These are phyloP conservation scores for Atta colombica DNA, from an alignment of 1,140 invertebrate genomes.

Conservation along the genomic window DNA sequence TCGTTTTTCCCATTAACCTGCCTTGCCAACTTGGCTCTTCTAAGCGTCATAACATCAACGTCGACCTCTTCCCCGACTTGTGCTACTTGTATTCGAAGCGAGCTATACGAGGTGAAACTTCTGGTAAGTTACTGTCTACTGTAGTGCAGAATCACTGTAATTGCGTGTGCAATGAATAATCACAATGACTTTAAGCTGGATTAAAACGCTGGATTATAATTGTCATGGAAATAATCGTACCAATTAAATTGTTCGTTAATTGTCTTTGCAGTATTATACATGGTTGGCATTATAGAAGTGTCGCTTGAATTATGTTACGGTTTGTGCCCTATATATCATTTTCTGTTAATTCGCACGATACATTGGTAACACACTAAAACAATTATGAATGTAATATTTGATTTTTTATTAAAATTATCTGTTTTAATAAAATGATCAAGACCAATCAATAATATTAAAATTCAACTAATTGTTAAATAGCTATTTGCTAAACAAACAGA, in stretches of 20 bases:
- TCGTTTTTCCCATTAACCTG: background rate
- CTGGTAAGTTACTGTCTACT: slow-evolving; percentile 3
- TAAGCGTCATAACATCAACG: background rate
- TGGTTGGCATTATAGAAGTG: background rate
- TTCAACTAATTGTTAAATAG: background rate
- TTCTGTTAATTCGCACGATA: background rate
- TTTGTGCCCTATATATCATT: background rate
- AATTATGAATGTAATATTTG: background rate
- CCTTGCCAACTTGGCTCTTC: background rate
- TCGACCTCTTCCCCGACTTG: slow-evolving; percentile 15
- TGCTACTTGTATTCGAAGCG: slow-evolving; percentile 5
- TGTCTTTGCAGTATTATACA: background rate
- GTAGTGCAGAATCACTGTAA: slow-evolving; percentile 20
- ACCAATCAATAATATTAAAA: background rate
- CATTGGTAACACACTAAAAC: background rate
- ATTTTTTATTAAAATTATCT: slow-evolving; percentile 19
- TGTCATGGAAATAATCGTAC: background rate
- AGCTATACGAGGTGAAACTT: background rate
- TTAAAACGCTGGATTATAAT: slow-evolving; percentile 20
- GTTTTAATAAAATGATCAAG: background rate
- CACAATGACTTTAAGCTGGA: background rate
- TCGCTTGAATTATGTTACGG: background rate
- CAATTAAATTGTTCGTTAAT: slow-evolving; percentile 45
- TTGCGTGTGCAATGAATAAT: slow-evolving; percentile 31
- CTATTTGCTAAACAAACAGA: background rate